A percentile compares a stretch with the other conserved stretches of the same genome.
Conservation (phyloP, 2,113 vertebrate genomes). For the Zeus faber region DNA sequence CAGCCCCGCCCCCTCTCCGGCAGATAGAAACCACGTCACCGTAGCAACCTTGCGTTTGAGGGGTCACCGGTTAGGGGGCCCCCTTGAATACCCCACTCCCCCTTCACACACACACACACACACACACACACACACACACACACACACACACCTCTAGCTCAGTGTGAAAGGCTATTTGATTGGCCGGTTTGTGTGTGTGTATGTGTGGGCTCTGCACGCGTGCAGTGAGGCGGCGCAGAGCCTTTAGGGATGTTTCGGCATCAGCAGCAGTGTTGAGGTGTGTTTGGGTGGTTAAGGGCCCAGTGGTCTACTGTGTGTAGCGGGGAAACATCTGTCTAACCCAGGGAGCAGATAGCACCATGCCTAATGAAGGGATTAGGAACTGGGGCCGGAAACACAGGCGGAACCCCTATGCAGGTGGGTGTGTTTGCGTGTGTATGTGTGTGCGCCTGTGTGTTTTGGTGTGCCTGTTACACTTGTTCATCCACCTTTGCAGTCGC, state of each 20-base stretch:
- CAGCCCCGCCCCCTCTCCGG: conserved; percentile 25
- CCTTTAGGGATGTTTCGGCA: not conserved
- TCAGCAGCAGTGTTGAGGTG: conserved; percentile 1
- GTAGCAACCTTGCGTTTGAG: conserved; percentile 52
- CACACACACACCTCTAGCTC: conserved; percentile 33
- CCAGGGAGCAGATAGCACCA: conserved; percentile 23
- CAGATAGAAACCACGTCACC: conserved; percentile 57
- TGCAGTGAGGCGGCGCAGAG: conserved; percentile 44
- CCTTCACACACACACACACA: conserved; percentile 1
- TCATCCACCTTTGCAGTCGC: not conserved
- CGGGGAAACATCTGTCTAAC: not conserved
- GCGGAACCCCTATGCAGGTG: conserved; percentile 49
- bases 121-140: conserved; percentile 38
- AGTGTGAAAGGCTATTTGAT: conserved; percentile 55
- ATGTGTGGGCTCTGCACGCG: conserved; percentile 27
- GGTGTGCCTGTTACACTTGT: not conserved
- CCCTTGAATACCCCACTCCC: conserved; percentile 43
- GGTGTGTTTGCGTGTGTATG: conserved; percentile 1
- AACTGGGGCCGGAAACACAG: conserved; percentile 48
- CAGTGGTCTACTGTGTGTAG: not conserved
- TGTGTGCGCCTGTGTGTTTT: not conserved
- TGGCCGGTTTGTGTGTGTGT: conserved; percentile 38
- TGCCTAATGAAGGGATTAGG: conserved; percentile 53
- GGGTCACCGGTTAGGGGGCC: conserved; percentile 46
- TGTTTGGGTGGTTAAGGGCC: not conserved